Evolutionary conservation across 2,888 invertebrate species (phyloP).

Genomic region (Aspidiotus rigidus): DNA sequence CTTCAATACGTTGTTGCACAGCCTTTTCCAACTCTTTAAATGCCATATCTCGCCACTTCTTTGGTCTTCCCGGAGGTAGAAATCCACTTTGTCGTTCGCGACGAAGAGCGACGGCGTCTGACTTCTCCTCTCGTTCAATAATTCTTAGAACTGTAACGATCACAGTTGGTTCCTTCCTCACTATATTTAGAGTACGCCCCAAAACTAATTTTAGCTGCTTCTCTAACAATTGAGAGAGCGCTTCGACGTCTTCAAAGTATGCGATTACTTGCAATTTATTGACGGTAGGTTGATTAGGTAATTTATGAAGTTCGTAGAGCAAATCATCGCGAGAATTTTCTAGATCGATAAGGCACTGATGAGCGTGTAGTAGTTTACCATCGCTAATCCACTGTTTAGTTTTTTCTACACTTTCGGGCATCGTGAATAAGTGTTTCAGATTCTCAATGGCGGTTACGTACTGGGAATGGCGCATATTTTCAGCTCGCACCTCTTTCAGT

Average conservation of each 20-base stretch:
- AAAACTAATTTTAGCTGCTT: constrained; percentile 86
- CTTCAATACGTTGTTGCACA: constrained; percentile 79
- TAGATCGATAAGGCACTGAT: constrained; percentile 88
- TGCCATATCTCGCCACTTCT: constrained; percentile 78
- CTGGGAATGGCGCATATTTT: constrained; percentile 90
- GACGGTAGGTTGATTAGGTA: constrained; percentile 80
- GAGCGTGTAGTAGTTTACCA: constrained; percentile 87
- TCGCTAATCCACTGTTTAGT: constrained; percentile 90
- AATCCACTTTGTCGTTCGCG: constrained; percentile 39
- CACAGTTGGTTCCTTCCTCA: constrained; percentile 85
- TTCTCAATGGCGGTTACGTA: constrained; percentile 98
- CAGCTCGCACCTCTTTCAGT: constrained; percentile 76
- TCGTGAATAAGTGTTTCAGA: constrained; percentile 93
- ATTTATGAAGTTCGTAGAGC: constrained; percentile 83
- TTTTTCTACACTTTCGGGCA: constrained; percentile 90
- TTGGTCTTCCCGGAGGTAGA: constrained; percentile 81
- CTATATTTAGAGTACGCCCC: constrained; percentile 83
- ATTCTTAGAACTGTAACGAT: constrained; percentile 93
- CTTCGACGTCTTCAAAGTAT: constrained; percentile 92
- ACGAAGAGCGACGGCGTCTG: constrained; percentile 76
- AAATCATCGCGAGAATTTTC: constrained; percentile 95
- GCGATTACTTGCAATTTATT: constrained; percentile 88
- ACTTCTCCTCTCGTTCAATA: constrained; percentile 92
- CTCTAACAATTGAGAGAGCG: constrained; percentile 74
- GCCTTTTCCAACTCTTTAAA: constrained; percentile 71